Percentiles rank a stretch among this genome's conserved stretches.
Evolutionary conservation across 1,140 invertebrate genomes (phyloP).

Genomic region (Sminthurinus signatus): DNA sequence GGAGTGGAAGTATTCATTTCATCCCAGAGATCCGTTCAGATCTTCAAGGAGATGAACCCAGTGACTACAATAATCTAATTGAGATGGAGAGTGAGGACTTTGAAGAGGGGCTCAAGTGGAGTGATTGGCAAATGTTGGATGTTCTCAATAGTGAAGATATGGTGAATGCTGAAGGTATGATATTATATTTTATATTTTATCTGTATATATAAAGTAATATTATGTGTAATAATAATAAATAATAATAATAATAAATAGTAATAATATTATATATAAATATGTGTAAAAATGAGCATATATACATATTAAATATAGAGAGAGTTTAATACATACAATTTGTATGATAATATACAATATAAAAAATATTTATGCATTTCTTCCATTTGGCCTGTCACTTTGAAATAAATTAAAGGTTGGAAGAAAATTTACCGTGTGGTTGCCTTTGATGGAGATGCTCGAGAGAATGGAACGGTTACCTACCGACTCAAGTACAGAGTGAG

Average conservation of each 20-base stretch:
- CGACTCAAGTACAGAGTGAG: conserved; percentile 58
- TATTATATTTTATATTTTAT: too few species aligned
- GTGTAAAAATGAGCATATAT: too few species aligned
- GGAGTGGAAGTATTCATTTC: conserved; percentile 41
- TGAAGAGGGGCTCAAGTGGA: conserved; percentile 37
- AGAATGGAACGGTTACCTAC: conserved; percentile 73
- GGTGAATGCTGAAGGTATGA: conserved; percentile 19
- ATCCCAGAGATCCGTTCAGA: conserved; percentile 42
- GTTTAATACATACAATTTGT: too few species aligned
- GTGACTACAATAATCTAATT: conserved; percentile 7
- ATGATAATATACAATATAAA: too few species aligned
- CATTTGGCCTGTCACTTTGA: too few species aligned
- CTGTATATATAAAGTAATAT: too few species aligned
- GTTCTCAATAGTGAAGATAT: conserved; percentile 6
- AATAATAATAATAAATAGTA: too few species aligned
- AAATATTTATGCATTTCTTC: too few species aligned
- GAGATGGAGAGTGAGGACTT: conserved; percentile 32
- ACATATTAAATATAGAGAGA: too few species aligned
- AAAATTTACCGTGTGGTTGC: conserved; percentile 64
- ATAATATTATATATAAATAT: too few species aligned
- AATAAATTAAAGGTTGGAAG: too few species aligned
- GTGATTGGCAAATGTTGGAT: conserved; percentile 36
- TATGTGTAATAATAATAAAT: too few species aligned
- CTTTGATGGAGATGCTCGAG: conserved; percentile 71
- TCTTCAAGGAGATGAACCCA: conserved; percentile 32